Evolutionary conservation across 2,888 invertebrate species (phyloP).

Genomic region (Ophioninae sp.): DNA sequence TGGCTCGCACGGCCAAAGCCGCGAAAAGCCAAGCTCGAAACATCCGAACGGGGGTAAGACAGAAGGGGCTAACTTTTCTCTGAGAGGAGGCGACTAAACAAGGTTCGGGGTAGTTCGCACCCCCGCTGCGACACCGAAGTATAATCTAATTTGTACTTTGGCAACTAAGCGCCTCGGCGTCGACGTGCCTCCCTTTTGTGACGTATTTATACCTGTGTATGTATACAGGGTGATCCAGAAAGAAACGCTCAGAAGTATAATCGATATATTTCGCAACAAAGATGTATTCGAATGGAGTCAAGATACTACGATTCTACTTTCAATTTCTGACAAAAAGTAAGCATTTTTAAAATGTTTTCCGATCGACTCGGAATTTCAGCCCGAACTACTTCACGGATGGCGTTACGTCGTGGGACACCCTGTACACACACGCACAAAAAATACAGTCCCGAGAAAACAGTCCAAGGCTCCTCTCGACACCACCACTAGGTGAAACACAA

Average conservation of each 20-base stretch:
- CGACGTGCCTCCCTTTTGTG: slow-evolving; percentile 45
- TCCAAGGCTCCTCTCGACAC: slow-evolving; percentile 52
- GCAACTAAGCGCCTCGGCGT: slow-evolving; percentile 69
- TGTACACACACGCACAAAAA: not conserved
- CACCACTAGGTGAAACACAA: slow-evolving; percentile 35
- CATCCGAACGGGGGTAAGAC: slow-evolving; percentile 59
- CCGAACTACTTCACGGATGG: too few species aligned
- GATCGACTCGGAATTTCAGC: too few species aligned
- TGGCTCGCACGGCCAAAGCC: slow-evolving; percentile 18
- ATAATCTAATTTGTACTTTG: slow-evolving; percentile 79
- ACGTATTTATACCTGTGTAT: not conserved
- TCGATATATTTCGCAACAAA: too few species aligned
- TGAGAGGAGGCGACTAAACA: slow-evolving; percentile 43
- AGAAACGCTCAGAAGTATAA: not conserved
- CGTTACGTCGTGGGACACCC: not conserved
- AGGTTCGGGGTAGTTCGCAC: slow-evolving; percentile 65
- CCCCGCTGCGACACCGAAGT: slow-evolving; percentile 75
- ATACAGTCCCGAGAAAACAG: slow-evolving; percentile 11
- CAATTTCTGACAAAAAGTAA: too few species aligned
- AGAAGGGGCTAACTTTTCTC: slow-evolving; percentile 75
- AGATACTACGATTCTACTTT: too few species aligned
- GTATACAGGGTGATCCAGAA: not conserved
- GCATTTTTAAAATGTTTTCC: too few species aligned
- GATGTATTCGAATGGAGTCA: too few species aligned
- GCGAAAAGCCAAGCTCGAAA: slow-evolving; percentile 44